Evolutionary conservation across 2,797 vertebrate genomes (phyloP), one percentile per base, ranked within the genome.

Genomic region (Oceanodroma leucorhoa): DNA sequence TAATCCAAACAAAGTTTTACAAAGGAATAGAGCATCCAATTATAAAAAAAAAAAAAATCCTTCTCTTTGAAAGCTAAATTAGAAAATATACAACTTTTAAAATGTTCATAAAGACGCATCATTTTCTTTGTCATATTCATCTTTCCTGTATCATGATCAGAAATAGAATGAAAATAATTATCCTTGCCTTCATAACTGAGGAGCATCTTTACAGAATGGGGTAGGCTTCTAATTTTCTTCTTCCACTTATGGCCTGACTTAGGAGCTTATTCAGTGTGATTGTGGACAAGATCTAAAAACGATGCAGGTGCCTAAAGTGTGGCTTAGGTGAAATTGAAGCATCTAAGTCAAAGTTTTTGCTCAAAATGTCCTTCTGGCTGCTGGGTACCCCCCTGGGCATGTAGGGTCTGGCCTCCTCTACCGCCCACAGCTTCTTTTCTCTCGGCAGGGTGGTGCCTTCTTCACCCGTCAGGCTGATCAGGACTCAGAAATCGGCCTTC

Each of bases 161-260:
- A 87, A 89, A 81, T 7, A 66, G 29, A 90, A 92, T 38, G 41
- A 85, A 94, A 95, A 75, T 53, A 87, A 76, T 80, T 89, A 87
- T 26, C 61, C 8, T 75, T 87, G 24, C 57, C 41, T 27, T 75
- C 60, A 23, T n/a, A 90, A 90, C 41, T 61, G 81, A 90, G 54
- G 22, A 48, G 5, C 5, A 71, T 50, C 34, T 76, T n/a, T 69
- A 77, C 5, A 81, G 70, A 77, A 94, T 32, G 16, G 3, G 4
- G 27, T 40, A 79, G 3, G 38, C 32, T 90, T 82, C 27, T 72
- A 67, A 81, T 30, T 77, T 92, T 81, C 70, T 79, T 57, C 64
- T 87, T 53, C 72, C 23, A 29, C 24, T 60, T 62, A 29, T 3
- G 15, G 7, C 30, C 13, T 75, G 18, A 45, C 36, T 71, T 91